These are phyloP conservation scores for Ichneumoninae sp. DNA, from an alignment of 2,888 invertebrate species.

Conservation along the genomic window DNA sequence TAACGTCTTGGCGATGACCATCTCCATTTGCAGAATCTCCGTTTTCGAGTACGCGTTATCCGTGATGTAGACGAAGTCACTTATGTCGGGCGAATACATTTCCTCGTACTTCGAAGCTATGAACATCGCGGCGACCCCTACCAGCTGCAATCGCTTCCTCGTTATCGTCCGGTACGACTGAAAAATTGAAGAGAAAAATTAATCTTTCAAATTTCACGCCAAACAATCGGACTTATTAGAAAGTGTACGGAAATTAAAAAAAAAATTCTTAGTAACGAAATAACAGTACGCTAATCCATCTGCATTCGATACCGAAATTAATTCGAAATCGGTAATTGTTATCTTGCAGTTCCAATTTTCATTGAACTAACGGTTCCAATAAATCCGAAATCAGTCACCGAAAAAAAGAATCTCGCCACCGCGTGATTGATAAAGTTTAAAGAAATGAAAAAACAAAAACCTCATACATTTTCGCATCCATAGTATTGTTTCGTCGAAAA, in stretches of 20 bases:
- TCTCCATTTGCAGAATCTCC: conserved; percentile 94
- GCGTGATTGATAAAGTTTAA: too few relatives aligned
- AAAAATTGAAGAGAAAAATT: conserved; percentile 41
- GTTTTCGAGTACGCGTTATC: conserved; percentile 93
- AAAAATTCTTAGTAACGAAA: too few relatives aligned
- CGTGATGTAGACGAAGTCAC: conserved; percentile 96
- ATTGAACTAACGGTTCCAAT: too few relatives aligned
- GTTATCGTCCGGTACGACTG: conserved; percentile 87
- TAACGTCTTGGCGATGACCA: conserved; percentile 90
- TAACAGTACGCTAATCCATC: too few relatives aligned
- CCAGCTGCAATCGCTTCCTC: conserved; percentile 92
- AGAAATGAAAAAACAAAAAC: too few relatives aligned
- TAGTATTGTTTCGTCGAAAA: too few relatives aligned
- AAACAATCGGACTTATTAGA: not conserved
- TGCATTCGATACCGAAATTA: too few relatives aligned
- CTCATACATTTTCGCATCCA: too few relatives aligned
- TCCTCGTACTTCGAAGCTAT: conserved; percentile 98
- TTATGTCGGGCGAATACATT: conserved; percentile 93
- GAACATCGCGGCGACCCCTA: conserved; percentile 95
- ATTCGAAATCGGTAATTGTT: too few relatives aligned
- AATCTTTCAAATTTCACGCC: not conserved
- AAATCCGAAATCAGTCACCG: not conserved
- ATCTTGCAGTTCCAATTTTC: not conserved
- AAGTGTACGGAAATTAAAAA: too few relatives aligned
- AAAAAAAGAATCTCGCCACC: too few relatives aligned